These are phyloP conservation scores for Pseudeuparius sepicola DNA, from an alignment of 2,888 invertebrate species.

Conservation along the genomic window DNA sequence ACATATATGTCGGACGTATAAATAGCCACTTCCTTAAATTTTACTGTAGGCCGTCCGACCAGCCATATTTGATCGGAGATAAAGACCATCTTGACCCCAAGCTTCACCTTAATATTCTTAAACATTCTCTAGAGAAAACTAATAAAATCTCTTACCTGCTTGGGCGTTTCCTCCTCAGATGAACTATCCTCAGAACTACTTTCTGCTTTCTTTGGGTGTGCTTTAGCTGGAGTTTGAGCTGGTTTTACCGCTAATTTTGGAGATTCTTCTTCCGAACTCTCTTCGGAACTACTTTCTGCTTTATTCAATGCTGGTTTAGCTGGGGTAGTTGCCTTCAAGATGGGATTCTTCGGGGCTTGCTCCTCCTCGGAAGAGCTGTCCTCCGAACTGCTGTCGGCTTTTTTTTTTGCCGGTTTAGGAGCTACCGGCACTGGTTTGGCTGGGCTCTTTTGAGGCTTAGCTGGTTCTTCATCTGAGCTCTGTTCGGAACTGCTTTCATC, in stretches of 20 bases:
- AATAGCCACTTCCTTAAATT: too few relatives aligned
- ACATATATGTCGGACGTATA: too few relatives aligned
- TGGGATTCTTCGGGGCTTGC: conserved; percentile 24
- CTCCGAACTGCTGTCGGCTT: conserved; percentile 16
- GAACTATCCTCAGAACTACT: conserved; percentile 26
- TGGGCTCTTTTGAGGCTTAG: conserved; percentile 18
- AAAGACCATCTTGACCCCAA: too few relatives aligned
- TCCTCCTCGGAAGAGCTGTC: conserved; percentile 9
- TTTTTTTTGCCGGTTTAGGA: conserved; percentile 1
- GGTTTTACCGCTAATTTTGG: too few relatives aligned
- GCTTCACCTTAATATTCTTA: too few relatives aligned
- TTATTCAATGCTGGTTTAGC: conserved; percentile 21
- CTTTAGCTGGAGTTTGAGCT: too few relatives aligned
- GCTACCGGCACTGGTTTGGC: conserved; percentile 9
- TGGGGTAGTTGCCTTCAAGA: too few relatives aligned
- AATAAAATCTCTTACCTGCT: too few relatives aligned
- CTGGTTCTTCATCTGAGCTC: conserved; percentile 15
- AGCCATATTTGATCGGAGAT: too few relatives aligned
- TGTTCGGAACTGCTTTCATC: conserved; percentile 21
- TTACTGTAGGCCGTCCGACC: too few relatives aligned
- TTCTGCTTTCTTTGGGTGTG: conserved; percentile 21
- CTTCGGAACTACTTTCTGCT: conserved; percentile 25
- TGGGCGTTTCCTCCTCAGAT: conserved; percentile 30
- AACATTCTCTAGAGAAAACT: too few relatives aligned
- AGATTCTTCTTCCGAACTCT: conserved; percentile 27